phyloP scores from a whole-genome alignment of 2,113 vertebrate species.

The Oxyruncus cristatus region DNA sequence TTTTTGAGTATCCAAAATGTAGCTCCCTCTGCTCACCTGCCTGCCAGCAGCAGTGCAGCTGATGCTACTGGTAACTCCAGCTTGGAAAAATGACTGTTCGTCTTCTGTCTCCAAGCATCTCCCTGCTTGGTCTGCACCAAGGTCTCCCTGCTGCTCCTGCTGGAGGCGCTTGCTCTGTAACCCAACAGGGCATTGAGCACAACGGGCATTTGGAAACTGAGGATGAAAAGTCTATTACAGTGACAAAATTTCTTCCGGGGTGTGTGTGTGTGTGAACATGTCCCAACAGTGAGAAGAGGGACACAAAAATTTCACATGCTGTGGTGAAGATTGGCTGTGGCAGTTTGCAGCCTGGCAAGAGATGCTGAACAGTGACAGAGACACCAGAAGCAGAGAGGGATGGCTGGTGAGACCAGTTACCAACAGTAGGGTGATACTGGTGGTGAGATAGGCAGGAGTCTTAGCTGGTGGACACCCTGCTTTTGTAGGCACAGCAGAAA shows the following conservation, averaged over 20 bases:
- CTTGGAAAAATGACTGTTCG: not conserved
- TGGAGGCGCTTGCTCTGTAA: not conserved
- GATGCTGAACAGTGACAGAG: not conserved
- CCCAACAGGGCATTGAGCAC: not conserved
- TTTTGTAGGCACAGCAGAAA: not conserved
- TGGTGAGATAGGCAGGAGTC: not conserved
- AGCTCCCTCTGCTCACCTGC: not conserved
- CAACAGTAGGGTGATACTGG: not conserved
- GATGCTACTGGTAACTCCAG: too few species aligned
- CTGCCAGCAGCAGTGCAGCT: not conserved
- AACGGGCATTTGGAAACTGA: not conserved
- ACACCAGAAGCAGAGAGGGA: not conserved
- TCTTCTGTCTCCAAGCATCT: not conserved
- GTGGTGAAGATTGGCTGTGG: not conserved
- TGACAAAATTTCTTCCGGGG: not conserved
- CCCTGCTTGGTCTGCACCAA: accelerated
- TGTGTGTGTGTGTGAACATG: not conserved
- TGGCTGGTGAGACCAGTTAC: not conserved
- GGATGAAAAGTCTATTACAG: not conserved
- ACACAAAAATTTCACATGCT: too few species aligned
- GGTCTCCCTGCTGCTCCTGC: not conserved
- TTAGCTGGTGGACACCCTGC: not conserved
- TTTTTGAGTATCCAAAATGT: not conserved
- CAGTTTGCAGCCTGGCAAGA: not conserved
- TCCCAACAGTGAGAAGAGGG: not conserved